These are phyloP conservation scores for Metaphire vulgaris DNA, from an alignment of 1,140 invertebrate genomes.

Conservation along the genomic window DNA sequence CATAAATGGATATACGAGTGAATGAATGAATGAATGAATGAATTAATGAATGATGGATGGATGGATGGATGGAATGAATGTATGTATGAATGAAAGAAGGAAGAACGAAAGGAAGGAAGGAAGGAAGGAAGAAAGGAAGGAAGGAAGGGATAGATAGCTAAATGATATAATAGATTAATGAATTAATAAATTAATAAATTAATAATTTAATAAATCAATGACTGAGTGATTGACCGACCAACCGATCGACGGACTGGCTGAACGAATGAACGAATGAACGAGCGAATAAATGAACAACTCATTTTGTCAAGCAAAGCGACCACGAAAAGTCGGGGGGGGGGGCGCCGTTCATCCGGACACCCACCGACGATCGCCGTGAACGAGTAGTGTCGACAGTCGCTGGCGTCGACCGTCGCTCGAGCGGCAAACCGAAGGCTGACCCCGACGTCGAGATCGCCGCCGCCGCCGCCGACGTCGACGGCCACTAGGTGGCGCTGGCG, in stretches of 20 bases:
- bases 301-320: background rate
- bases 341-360: background rate
- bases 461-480: no score
- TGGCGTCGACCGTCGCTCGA: background rate
- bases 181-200: background rate
- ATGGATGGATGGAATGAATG: background rate
- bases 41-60: background rate
- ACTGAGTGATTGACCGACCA: no score
- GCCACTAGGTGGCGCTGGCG: no score
- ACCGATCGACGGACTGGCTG: no score
- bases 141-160: background rate
- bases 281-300: background rate
- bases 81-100: background rate
- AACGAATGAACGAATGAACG: background rate
- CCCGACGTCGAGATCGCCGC: background rate
- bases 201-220: background rate
- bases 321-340: background rate
- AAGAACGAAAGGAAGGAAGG: background rate
- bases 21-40: background rate
- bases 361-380: conserved; percentile 29
- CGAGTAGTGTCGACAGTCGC: conserved; percentile 28
- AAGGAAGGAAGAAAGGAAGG: background rate
- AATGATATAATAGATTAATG: background rate
- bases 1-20: background rate
- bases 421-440: conserved; percentile 1